Conservation (phyloP, 2,113 vertebrate species). For the Phodopus roborovskii region DNA sequence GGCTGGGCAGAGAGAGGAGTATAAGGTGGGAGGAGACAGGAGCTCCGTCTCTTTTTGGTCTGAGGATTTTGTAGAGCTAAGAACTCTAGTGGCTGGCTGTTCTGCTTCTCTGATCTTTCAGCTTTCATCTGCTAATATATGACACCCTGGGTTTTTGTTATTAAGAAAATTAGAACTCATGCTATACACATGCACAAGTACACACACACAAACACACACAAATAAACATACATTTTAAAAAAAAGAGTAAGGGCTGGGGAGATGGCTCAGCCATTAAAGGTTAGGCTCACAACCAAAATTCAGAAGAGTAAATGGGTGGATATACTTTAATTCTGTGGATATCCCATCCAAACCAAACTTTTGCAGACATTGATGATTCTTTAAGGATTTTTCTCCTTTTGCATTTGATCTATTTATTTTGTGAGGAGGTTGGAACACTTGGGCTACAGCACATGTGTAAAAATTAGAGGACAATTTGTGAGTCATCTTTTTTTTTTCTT, state of each 20-base stretch:
- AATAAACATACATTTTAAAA: neutral
- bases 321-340: slow-evolving; percentile 4
- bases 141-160: too few relatives aligned
- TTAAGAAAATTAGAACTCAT: too few relatives aligned
- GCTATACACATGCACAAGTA: too few relatives aligned
- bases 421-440: neutral
- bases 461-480: neutral
- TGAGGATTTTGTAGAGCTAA: too few relatives aligned
- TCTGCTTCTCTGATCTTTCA: too few relatives aligned
- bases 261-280: too few relatives aligned
- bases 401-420: neutral
- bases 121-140: too few relatives aligned
- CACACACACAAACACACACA: neutral
- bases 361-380: neutral
- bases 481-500: neutral
- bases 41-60: too few relatives aligned
- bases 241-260: neutral
- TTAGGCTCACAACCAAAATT: too few relatives aligned
- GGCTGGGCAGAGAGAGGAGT: too few relatives aligned
- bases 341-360: neutral
- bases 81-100: too few relatives aligned
- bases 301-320: neutral
- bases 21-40: too few relatives aligned
- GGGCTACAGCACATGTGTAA: neutral
- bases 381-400: neutral